These are phyloP conservation scores for Eospalax fontanierii DNA, from an alignment of 2,797 vertebrate species.

Conservation along the genomic window DNA sequence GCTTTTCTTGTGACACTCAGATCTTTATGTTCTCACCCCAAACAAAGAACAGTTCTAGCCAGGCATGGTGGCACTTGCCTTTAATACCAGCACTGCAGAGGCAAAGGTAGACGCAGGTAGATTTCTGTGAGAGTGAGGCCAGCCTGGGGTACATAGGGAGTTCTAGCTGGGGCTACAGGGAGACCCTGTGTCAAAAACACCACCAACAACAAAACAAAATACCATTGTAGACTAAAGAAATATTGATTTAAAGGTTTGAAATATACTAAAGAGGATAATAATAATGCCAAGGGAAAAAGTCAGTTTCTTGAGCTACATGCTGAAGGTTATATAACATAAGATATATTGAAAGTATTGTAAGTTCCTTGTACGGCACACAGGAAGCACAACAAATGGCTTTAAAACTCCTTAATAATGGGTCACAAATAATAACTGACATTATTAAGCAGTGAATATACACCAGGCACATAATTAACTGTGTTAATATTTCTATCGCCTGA, in stretches of 20 bases:
- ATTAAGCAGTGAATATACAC: not conserved
- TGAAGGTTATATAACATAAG: slow-evolving; percentile 32
- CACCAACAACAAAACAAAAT: not conserved
- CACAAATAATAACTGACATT: not conserved
- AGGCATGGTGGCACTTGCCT: too few relatives aligned
- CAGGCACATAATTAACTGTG: not conserved
- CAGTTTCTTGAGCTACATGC: slow-evolving; percentile 22
- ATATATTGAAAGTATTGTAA: not conserved
- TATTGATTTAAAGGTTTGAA: slow-evolving; percentile 25
- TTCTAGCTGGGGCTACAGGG: too few relatives aligned
- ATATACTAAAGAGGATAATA: not conserved
- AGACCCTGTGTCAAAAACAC: not conserved
- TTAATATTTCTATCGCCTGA: slow-evolving; percentile 7
- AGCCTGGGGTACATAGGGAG: too few relatives aligned
- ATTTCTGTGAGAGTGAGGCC: too few relatives aligned
- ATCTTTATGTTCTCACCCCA: not conserved
- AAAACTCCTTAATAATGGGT: not conserved
- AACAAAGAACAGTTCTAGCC: not conserved
- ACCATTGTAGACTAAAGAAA: not conserved
- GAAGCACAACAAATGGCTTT: slow-evolving; percentile 14
- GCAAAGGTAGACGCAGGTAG: too few relatives aligned
- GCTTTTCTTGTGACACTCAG: not conserved
- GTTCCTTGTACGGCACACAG: not conserved
- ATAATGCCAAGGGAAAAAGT: not conserved
- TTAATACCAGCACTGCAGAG: too few relatives aligned